Evolutionary conservation across 2,113 vertebrate species (phyloP), one percentile per base, ranked within the genome.

Genomic region (Callospermophilus lateralis): DNA sequence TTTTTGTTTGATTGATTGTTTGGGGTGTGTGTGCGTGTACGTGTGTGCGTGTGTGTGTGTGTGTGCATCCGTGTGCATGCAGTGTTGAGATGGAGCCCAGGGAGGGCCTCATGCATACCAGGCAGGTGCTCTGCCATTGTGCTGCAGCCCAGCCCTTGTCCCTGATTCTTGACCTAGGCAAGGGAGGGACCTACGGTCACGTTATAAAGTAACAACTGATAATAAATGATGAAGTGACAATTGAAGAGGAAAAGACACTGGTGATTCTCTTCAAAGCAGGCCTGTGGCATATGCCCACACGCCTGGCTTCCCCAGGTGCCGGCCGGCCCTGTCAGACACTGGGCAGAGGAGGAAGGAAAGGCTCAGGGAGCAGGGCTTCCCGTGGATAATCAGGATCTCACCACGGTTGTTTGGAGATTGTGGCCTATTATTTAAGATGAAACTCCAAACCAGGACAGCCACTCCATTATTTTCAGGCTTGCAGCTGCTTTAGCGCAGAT

Each of bases 221-320:
- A 58, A 55, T 55, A 55, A 55, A 19, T 7, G 55, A 61, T 37
- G 34, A 67, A 83, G 3, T 2, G 63, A 12, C 17, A 45, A 19
- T 1, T 26, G 30, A 68, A 22, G 53, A 42, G 55, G 34, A 73
- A 13, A 2, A 28, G 51, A 11, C 67, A n/a, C 51, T 12, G 8
- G 15, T 30, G 2, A 55, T 58, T 58, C 48, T 10, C 55, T 76
- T 8, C 19, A 1, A 4, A 28, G 51, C 39, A 30, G 15, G 20
- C 55, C 55, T 58, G 6, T 24, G 76, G 26, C 9, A 26, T 4
- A 6, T 5, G 70, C 32, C 39, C 11, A 17, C 3, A 13, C 6
- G 3, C 20, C 6, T 4, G 4, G 0, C 45, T 16, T 11, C 39
- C 28, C 53, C 34, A 24, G 17, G 3, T 32, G 58, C 3, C 1